These are phyloP conservation scores for Hassar affinis DNA, from an alignment of 2,113 vertebrate species.

Conservation along the genomic window DNA sequence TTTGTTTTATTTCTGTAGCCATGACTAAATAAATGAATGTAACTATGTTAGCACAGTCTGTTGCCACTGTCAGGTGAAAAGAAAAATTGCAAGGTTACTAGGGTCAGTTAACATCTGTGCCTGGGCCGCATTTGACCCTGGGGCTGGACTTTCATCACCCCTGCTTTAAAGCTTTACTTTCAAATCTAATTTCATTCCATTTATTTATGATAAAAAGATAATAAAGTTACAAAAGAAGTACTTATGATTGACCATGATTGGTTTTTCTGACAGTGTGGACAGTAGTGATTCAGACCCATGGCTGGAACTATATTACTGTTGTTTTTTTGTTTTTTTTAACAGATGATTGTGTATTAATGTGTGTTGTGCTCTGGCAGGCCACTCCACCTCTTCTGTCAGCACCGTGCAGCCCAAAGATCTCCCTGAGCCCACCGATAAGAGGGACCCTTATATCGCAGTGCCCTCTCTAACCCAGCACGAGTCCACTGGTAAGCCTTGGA, in stretches of 20 bases:
- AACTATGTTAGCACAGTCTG: background rate
- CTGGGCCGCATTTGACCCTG: too few relatives aligned
- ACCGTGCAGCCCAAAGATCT: conserved; percentile 85
- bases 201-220: background rate
- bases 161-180: background rate
- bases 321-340: background rate
- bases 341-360: conserved; percentile 60
- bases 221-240: background rate
- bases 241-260: too few relatives aligned
- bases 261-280: too few relatives aligned
- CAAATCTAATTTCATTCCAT: background rate
- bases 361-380: conserved; percentile 86
- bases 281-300: background rate
- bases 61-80: background rate
- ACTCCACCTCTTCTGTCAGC: conserved; percentile 87
- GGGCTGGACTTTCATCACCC: too few relatives aligned
- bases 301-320: background rate
- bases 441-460: conserved; percentile 90
- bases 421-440: conserved; percentile 85
- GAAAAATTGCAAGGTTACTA: background rate
- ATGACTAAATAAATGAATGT: background rate
- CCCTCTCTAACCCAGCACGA: conserved; percentile 95
- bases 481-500: conserved; percentile 99
- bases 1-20: background rate
- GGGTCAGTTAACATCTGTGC: background rate